Conservation (phyloP, 2,113 vertebrate species). For the Pristiophorus japonicus region DNA sequence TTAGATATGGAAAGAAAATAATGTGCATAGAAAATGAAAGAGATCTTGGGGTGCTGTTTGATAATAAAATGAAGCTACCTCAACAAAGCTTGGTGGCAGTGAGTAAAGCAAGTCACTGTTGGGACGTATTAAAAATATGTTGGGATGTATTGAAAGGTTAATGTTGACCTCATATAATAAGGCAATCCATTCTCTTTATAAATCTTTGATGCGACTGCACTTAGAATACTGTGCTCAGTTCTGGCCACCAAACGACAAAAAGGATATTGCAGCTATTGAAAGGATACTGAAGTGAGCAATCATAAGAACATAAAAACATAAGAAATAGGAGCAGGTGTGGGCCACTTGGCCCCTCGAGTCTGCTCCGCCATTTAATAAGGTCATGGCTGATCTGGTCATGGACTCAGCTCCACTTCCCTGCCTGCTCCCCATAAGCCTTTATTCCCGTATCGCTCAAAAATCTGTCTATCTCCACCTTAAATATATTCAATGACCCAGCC, state of each 20-base stretch:
- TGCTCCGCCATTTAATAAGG: too few species aligned
- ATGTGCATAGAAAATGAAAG: background rate
- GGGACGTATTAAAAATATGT: background rate
- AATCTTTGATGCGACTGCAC: background rate
- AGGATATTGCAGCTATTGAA: background rate
- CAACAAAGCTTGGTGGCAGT: background rate
- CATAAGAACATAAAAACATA: too few species aligned
- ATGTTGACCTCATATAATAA: background rate
- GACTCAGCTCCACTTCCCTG: too few species aligned
- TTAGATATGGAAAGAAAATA: background rate
- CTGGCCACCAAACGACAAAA: background rate
- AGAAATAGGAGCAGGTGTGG: too few species aligned
- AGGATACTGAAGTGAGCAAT: background rate
- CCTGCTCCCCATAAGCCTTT: too few species aligned
- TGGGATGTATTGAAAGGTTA: background rate
- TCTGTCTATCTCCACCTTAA: too few species aligned
- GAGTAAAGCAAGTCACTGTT: background rate
- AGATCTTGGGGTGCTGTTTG: background rate
- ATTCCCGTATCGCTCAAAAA: too few species aligned
- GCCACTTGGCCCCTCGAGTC: too few species aligned
- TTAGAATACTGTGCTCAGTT: background rate
- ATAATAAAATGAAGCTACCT: background rate
- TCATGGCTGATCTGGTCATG: too few species aligned
- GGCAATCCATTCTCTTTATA: background rate
- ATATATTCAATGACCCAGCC: too few species aligned